phyloP scores from a whole-genome alignment of 1,140 invertebrate genomes.

The Drosophila fuyamai region DNA sequence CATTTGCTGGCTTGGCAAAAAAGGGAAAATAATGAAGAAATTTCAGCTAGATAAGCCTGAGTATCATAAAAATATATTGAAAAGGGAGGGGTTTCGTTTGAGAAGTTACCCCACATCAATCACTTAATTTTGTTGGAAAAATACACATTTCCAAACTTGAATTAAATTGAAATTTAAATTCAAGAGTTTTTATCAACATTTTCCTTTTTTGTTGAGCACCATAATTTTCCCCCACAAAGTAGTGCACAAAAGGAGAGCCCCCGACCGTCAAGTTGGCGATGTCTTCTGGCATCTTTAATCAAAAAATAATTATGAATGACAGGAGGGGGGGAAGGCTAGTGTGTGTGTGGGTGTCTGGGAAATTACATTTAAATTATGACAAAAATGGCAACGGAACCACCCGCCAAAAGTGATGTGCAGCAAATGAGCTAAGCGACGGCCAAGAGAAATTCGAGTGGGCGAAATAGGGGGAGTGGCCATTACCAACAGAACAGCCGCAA shows the following conservation, averaged over 20 bases:
- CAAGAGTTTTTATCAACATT: slow-evolving; percentile 11
- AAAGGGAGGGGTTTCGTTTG: neutral
- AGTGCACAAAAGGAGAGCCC: slow-evolving; percentile 33
- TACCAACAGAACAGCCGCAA: slow-evolving; percentile 47
- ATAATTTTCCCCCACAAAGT: slow-evolving; percentile 24
- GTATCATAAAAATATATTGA: slow-evolving; percentile 5
- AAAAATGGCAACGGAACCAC: slow-evolving; percentile 24
- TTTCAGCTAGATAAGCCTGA: neutral
- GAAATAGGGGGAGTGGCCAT: slow-evolving; percentile 18
- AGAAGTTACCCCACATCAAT: slow-evolving; percentile 6
- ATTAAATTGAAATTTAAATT: slow-evolving; percentile 41
- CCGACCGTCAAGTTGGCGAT: slow-evolving; percentile 29
- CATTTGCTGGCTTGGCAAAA: slow-evolving; percentile 1
- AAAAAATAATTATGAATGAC: slow-evolving; percentile 80
- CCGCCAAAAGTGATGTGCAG: slow-evolving; percentile 51
- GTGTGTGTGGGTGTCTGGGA: slow-evolving; percentile 46
- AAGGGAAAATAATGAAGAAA: neutral
- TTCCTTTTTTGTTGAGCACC: neutral
- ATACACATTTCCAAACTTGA: slow-evolving; percentile 11
- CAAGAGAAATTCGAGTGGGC: slow-evolving; percentile 66
- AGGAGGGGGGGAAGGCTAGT: slow-evolving; percentile 27
- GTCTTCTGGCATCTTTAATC: slow-evolving; percentile 67
- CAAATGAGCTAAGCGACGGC: slow-evolving; percentile 76
- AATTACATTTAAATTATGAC: slow-evolving; percentile 80
- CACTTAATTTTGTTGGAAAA: slow-evolving; percentile 18